Percentiles rank a stretch among this genome's conserved stretches.
Conservation (phyloP, 2,888 invertebrate species). For the Synanthedon formicaeformis region DNA sequence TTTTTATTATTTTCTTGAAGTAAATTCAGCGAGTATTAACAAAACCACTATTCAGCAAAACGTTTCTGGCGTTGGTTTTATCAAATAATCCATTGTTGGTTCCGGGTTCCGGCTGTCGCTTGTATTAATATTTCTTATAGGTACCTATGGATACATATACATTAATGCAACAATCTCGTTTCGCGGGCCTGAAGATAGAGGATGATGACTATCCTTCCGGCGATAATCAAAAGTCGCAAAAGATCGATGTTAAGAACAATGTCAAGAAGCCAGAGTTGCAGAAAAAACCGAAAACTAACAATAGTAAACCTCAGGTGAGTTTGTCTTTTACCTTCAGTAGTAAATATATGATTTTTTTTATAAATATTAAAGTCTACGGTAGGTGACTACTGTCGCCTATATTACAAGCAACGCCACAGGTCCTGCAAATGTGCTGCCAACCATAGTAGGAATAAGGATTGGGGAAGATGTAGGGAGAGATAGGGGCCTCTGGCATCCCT, state of each 20-base stretch:
- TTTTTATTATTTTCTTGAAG: no score
- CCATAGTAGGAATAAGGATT: no score
- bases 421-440: no score
- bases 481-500: neutral
- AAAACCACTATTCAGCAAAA: no score
- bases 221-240: neutral
- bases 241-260: slow-evolving; percentile 19
- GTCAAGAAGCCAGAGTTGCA: slow-evolving; percentile 41
- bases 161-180: slow-evolving; percentile 77
- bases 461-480: neutral
- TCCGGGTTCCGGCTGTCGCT: no score
- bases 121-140: neutral
- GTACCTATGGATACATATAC: slow-evolving; percentile 67
- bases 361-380: no score
- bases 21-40: no score
- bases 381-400: no score
- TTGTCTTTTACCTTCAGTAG: neutral
- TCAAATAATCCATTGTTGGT: no score
- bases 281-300: slow-evolving; percentile 39
- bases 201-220: slow-evolving; percentile 70
- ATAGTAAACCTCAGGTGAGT: slow-evolving; percentile 36
- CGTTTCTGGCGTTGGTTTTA: no score
- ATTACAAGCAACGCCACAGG: no score
- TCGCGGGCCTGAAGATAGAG: slow-evolving; percentile 79
- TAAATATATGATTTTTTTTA: no score